Base-by-base conservation (phyloP, 92 coral and sea anemone species). In the Zoanthus sansibaricus region DNA sequence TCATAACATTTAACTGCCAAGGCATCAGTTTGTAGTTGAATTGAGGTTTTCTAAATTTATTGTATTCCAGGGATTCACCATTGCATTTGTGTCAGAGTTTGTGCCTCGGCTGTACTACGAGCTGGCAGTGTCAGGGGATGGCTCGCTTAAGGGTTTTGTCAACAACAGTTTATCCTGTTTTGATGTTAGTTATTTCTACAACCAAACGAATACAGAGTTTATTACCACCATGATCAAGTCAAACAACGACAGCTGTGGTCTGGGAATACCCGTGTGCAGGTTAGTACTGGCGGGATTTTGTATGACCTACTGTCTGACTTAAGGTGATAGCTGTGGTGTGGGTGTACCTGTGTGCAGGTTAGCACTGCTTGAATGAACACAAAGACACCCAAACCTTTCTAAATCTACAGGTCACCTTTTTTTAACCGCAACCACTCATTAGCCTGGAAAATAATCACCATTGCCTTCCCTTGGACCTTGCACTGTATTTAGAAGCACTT, bases 31-130 rank as follows among this genome's bases (percentile, higher is more conserved):
- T 37, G 42, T 37, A 2, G 42, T 37, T 37, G 42, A 37, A 37
- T 37, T 4, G 4, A 37, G 42, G 42, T 4, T 37, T 47, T 11
- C 10, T 25, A 49, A 48, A 48, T 20, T 30, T 44, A 49, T 5
- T 74, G 0, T 25, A 46, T 47, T 71, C 10, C 71, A 97, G 99
- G 98, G 95, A 16, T 97, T 97, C 72, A 94, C 95, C 54, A 94
- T 97, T 20, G 99, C 99, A 6, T 97, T 97, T 71, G 99, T 97
- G 45, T 97, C 99, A 3, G 99, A 97, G 91, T 97, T 97, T 64
- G 95, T 97, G 7, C 99, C 99, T 55, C 92, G 99, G 17, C 75
- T 95, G 79, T 97, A 97, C 88, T 94, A 95, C 88, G 89, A 92
- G 61, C 88, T 86, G 82, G 95, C 93, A 9, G 62, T 72, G 7